Base-by-base conservation (phyloP, 2,113 vertebrate species). In the Pseudonaja textilis region DNA sequence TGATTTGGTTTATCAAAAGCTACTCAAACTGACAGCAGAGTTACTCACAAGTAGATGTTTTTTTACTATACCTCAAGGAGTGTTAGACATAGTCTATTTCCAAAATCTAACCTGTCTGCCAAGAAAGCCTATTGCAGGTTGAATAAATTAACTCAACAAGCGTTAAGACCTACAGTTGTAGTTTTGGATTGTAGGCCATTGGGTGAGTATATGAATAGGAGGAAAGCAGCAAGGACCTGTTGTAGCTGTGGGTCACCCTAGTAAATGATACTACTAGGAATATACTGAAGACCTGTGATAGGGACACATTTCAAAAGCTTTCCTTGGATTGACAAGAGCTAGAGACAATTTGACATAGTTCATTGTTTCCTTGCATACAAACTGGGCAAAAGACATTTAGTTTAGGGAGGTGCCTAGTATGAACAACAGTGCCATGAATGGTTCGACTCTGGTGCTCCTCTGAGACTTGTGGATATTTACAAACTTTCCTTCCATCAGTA, bases 1-100 rank as follows among this genome's bases (percentile, higher is more conserved):
- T 98, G 97, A 98, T 98, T 98, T 97, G 97, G 96, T 97, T 97
- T 96, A 97, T 98, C 97, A 97, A 93, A 97, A 98, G 97, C 97
- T 97, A 95, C 96, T 97, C 97, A 95, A 95, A 98, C 97, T 97
- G 97, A 97, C 96, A 97, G 97, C 96, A 95, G 95, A 93, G 94
- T 95, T 96, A 97, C 97, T 97, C 94, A 94, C 96, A 97, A 96
- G 94, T 90, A 92, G 96, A 97, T 96, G 94, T 93, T 25, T 93
- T 95, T 95, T 95, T 95, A 95, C 92, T n/a, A 90, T 93, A 95
- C 93, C 96, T 97, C 96, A 93, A 90, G 56, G 89, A 93, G 56
- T 29, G 81, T 57, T 87, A 61, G 45, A 87, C 23, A 11, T 64
- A 42, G 56, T 86, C 74, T 47, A 86, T 7, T 85, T 81, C n/a